phyloP scores from a whole-genome alignment of 2,113 vertebrate species.

The Dicerorhinus sumatrensis region DNA sequence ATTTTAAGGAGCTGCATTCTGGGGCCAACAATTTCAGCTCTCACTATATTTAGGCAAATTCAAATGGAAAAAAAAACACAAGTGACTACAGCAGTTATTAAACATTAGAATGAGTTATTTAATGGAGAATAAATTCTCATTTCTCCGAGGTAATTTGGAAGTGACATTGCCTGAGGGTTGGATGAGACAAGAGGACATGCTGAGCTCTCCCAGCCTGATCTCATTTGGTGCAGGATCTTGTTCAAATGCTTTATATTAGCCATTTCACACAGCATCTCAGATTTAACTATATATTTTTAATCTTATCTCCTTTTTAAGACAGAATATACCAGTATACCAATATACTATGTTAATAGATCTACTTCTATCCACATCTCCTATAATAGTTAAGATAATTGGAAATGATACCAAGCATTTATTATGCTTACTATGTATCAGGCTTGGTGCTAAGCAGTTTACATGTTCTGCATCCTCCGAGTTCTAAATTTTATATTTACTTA shows the following conservation, averaged over 20 bases:
- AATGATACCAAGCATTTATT: neutral
- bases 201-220: neutral
- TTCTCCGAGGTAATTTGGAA: neutral
- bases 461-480: neutral
- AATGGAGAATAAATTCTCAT: slow-evolving; percentile 20
- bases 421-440: neutral
- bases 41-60: slow-evolving; percentile 60
- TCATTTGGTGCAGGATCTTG: neutral
- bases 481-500: neutral
- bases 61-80: neutral
- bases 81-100: neutral
- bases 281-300: neutral
- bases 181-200: neutral
- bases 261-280: neutral
- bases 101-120: slow-evolving; percentile 35
- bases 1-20: slow-evolving; percentile 41
- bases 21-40: neutral
- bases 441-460: neutral
- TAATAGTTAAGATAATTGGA: neutral
- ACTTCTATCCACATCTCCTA: neutral
- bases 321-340: neutral
- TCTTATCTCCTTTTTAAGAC: neutral
- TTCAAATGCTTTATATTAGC: neutral
- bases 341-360: neutral
- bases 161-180: neutral